Evolutionary conservation across 2,888 invertebrate genomes (phyloP), one percentile per base, ranked within the genome.

Genomic region (Hyalella azteca): DNA sequence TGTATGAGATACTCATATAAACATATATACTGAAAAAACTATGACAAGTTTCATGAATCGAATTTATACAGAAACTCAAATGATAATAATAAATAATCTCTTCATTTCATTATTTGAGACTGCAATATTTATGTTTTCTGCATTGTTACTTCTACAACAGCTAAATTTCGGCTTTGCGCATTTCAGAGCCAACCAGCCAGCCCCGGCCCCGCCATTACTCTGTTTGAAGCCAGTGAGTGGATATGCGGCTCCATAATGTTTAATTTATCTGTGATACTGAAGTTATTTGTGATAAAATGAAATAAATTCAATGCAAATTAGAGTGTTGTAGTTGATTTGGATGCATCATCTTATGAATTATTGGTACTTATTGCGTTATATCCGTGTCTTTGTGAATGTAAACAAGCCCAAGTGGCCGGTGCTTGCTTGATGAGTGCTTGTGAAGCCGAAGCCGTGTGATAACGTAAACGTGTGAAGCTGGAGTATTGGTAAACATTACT

Each of bases 181-280:
- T 32, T 66, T 4, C 36, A n/a, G 19, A 36, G 66, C 19, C 32
- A 5, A 36, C n/a, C 66, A 66, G 66, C 66, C 7, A 39, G 66
- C 15, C 66, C 66, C 7, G 19, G 66, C 15, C 66, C 66, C 66
- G 66, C 66, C 66, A 66, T 66, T 66, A 36, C 66, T 66, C 32
- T 39, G 66, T 66, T 66, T 66, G 66, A 66, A 66, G 66, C 29
- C 66, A 66, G 66, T 22, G 66, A 29, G 66, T 66, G 66, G 29
- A 36, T 66, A 36, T 66, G 66, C 36, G 9, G 54, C 26, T 54
- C 7, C 29, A 22, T 54, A n/a, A 22, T 54, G 26, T 5, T 54
- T 29, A 26, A 2, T 26, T 22, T 54, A 26, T 26, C n/a, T 54
- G 26, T 54, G 5, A 54, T 13, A 3, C 29, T 7, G 22, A 26